Conservation (phyloP, 2,888 invertebrate species). For the Heliconius hortense region DNA sequence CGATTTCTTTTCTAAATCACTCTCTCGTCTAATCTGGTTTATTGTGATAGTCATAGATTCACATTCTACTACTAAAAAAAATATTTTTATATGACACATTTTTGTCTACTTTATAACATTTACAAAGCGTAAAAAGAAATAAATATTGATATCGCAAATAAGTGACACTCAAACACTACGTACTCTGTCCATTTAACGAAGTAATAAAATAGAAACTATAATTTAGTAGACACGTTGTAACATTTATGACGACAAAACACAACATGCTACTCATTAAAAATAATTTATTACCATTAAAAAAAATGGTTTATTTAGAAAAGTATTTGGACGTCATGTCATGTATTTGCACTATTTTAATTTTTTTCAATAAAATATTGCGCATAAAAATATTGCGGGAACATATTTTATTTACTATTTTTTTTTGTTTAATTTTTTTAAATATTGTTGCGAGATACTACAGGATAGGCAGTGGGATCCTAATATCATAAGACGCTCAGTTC, state of each 20-base stretch:
- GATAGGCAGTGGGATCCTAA: too few relatives aligned
- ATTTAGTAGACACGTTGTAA: constrained; percentile 9
- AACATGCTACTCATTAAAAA: constrained; percentile 17
- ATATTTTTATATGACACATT: background rate
- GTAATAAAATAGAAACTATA: constrained; percentile 20
- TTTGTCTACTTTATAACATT: background rate
- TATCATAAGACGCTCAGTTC: too few relatives aligned
- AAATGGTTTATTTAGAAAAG: background rate
- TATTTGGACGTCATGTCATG: background rate
- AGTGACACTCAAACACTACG: background rate
- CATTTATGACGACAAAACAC: constrained; percentile 19
- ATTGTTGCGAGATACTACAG: too few relatives aligned
- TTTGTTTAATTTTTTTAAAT: too few relatives aligned
- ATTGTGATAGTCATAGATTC: too few relatives aligned
- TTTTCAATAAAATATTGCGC: too few relatives aligned
- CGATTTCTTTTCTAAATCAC: too few relatives aligned
- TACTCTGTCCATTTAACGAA: background rate
- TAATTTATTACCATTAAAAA: constrained; percentile 19
- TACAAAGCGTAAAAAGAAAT: background rate
- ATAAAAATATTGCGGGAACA: too few relatives aligned
- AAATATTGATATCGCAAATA: background rate
- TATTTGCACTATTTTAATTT: background rate
- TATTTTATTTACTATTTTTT: too few relatives aligned
- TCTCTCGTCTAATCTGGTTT: too few relatives aligned
- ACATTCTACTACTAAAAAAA: too few relatives aligned